Evolutionary conservation across 2,113 vertebrate genomes (phyloP).

Genomic region (Pachycephala philippinensis): DNA sequence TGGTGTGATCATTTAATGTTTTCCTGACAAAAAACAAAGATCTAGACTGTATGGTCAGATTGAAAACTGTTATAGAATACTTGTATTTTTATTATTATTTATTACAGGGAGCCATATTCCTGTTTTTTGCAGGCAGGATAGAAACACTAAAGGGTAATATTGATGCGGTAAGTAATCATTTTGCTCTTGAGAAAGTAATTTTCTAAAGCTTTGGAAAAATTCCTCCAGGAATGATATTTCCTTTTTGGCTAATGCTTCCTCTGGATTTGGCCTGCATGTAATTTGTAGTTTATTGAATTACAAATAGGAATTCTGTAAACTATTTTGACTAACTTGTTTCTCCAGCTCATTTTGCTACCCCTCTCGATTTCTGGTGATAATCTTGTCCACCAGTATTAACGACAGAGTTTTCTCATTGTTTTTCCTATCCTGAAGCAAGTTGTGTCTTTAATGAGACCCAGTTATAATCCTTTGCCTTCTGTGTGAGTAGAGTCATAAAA

Average conservation of each 20-base stretch:
- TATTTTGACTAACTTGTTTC: not conserved
- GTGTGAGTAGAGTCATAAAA: not conserved
- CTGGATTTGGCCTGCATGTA: not conserved
- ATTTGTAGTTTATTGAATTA: not conserved
- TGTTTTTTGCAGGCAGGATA: conserved; percentile 97
- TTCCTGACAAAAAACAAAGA: not conserved
- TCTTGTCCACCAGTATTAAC: not conserved
- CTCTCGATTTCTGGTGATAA: not conserved
- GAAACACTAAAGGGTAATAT: conserved; percentile 96
- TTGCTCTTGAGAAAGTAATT: not conserved
- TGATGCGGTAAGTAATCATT: conserved; percentile 81
- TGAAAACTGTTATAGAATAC: conserved; percentile 45
- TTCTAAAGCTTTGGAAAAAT: not conserved
- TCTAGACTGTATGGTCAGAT: not conserved
- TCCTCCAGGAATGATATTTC: not conserved
- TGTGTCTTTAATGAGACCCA: not conserved
- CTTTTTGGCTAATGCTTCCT: not conserved
- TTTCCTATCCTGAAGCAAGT: not conserved
- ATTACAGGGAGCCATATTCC: conserved; percentile 93
- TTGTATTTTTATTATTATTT: conserved; percentile 55
- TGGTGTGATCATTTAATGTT: not conserved
- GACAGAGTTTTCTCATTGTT: not conserved
- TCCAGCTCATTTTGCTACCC: not conserved
- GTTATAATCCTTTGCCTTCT: not conserved
- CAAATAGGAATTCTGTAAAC: not conserved